Base-by-base conservation (phyloP, 2,113 vertebrate genomes). In the Plestiodon gilberti region DNA sequence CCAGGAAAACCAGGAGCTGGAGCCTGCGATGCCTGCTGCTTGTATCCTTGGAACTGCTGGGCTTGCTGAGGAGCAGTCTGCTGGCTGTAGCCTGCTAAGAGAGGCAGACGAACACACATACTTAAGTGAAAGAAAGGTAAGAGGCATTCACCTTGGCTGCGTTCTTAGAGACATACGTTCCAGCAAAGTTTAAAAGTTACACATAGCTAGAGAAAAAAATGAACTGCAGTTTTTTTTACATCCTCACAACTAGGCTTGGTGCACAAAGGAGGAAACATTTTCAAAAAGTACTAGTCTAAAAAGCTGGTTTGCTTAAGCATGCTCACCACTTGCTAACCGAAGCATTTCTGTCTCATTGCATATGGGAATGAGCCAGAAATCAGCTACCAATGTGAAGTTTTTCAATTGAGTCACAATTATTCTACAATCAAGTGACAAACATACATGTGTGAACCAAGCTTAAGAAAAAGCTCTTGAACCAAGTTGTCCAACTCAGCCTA, bases 1-100 rank as follows among this genome's bases (percentile, higher is more conserved):
- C 96, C 96, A 75, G 98, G 91, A 96, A 98, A 96, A 88, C 97
- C 73, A 89, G 97, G 90, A 7, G 96, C 96, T 0, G 96, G 96
- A 83, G 97, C 97, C 92, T 98, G 98, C 59, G 98, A 97, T 2
- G 97, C 93, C 3, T 97, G 97, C 78, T 98, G 97, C 25, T 94
- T 96, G 88, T 98, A 99, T 94, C 97, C 97, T 82, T 98, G 98
- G 95, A 98, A 99, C 95, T 98, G 99, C 95, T 98, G 99, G 52
- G 97, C 96, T 61, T 95, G 97, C 82, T 98, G 98, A 77, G 98
- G 96, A 78, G 97, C 96, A 1, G 98, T 95, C 96, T 98, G 98
- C 92, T 97, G 96, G 89, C 93, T 98, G 94, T 99, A 99, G 83
- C 97, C 98, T 95, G 97, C 96, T 98, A 95, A 82, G 88, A 95